Percentiles rank a stretch among this genome's conserved stretches.
Conservation (phyloP, 1,140 invertebrate genomes). For the Cotesia vestalis region DNA sequence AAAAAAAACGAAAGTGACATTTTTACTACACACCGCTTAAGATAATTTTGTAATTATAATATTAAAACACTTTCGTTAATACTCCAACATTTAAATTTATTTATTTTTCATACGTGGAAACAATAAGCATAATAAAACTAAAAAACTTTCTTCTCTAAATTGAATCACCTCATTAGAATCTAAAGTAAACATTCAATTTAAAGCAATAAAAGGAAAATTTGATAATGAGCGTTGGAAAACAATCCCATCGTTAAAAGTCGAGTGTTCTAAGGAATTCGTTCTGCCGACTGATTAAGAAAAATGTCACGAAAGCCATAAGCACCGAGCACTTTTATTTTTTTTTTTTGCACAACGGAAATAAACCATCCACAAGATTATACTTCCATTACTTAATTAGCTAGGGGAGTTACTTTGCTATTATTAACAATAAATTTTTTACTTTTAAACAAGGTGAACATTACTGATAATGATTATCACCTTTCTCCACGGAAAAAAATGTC, state of each 20-base stretch:
- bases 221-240: neutral
- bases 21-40: no score
- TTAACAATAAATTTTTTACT: slow-evolving; percentile 7
- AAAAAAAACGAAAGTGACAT: no score
- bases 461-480: slow-evolving; percentile 21
- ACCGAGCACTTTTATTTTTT: slow-evolving; percentile 17
- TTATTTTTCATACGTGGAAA: no score
- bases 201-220: neutral
- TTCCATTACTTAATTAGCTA: neutral
- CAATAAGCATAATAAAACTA: no score
- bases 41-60: no score
- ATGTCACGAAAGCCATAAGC: slow-evolving; percentile 47
- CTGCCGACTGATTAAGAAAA: slow-evolving; percentile 45
- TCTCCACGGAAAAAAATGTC: slow-evolving; percentile 34
- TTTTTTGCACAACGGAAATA: slow-evolving; percentile 6
- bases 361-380: neutral
- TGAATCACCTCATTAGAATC: no score
- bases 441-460: slow-evolving; percentile 3
- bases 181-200: no score
- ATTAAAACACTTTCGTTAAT: no score
- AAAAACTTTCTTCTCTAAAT: no score
- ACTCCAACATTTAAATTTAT: neutral
- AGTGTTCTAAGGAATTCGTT: slow-evolving; percentile 42
- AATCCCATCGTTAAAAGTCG: neutral
- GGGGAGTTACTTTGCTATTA: slow-evolving; percentile 3